These are phyloP conservation scores for Xyliphius kryptos DNA, from an alignment of 2,113 vertebrate genomes.

Conservation along the genomic window DNA sequence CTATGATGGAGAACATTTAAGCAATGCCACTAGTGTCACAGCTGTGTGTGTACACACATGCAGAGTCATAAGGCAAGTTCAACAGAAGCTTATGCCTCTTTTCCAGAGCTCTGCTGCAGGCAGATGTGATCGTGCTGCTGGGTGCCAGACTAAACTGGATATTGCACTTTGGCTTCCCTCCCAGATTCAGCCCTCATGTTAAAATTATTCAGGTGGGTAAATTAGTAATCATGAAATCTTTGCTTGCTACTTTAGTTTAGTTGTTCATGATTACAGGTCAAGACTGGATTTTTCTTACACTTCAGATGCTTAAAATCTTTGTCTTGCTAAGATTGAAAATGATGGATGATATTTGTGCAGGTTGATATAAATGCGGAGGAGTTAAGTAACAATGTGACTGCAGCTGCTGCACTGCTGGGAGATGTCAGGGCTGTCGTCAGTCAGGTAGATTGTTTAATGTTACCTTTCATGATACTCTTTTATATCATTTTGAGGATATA, in stretches of 20 bases:
- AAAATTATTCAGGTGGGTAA: constrained; percentile 83
- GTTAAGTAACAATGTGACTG: constrained; percentile 89
- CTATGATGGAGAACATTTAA: background rate
- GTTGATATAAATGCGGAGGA: constrained; percentile 73
- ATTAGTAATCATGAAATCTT: too few relatives aligned
- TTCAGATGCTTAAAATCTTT: too few relatives aligned
- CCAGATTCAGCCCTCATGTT: constrained; percentile 77
- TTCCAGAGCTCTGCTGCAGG: constrained; percentile 79
- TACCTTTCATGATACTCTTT: too few relatives aligned
- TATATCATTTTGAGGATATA: too few relatives aligned
- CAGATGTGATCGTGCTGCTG: constrained; percentile 85
- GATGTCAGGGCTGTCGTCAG: constrained; percentile 74
- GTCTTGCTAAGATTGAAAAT: background rate
- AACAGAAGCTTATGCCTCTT: background rate
- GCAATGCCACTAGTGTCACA: background rate
- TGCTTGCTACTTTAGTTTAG: too few relatives aligned
- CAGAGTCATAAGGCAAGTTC: background rate
- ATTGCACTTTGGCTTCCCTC: constrained; percentile 90
- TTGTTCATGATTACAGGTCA: too few relatives aligned
- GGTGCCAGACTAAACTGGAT: constrained; percentile 97
- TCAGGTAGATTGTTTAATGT: constrained; percentile 66
- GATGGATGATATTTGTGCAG: constrained; percentile 52
- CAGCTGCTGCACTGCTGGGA: constrained; percentile 77
- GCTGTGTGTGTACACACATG: background rate
- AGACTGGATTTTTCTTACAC: too few relatives aligned